Evolutionary conservation across 2,797 vertebrate species (phyloP).

Genomic region (Acipenser ruthenus): DNA sequence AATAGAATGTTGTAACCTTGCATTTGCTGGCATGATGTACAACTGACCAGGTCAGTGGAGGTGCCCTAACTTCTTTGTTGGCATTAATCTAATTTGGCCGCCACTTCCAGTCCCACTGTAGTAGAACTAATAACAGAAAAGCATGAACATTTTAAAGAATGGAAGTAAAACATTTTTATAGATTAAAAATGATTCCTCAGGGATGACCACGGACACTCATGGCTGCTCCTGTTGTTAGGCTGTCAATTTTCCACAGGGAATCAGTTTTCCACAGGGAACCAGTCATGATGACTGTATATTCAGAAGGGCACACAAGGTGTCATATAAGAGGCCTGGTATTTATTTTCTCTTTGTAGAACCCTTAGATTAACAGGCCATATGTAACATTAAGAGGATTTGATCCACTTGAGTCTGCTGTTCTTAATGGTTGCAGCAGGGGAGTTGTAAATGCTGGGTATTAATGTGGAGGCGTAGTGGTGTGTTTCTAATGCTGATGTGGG

Average conservation of each 20-base stretch:
- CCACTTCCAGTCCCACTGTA: no score
- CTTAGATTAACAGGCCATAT: conserved; percentile 1
- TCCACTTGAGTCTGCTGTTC: neutral
- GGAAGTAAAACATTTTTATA: no score
- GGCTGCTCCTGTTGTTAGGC: conserved; percentile 1
- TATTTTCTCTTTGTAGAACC: neutral
- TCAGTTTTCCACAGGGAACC: neutral
- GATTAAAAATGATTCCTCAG: neutral
- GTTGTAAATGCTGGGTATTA: neutral
- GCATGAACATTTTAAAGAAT: no score
- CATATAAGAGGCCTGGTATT: neutral
- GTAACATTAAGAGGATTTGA: neutral
- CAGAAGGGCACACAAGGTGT: neutral
- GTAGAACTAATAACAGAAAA: no score
- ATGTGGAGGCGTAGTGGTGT: neutral
- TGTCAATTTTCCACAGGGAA: neutral
- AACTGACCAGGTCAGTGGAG: no score
- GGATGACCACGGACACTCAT: neutral
- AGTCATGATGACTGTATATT: neutral
- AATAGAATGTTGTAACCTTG: no score
- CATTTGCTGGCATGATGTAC: no score
- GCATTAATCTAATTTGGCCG: no score
- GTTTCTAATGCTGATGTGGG: conserved; percentile 10
- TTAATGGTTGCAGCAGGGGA: neutral
- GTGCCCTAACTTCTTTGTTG: no score